Percentiles rank a stretch among this genome's conserved stretches.
Conservation (phyloP, 2,113 vertebrate genomes). For the Hymenochirus boettgeri region DNA sequence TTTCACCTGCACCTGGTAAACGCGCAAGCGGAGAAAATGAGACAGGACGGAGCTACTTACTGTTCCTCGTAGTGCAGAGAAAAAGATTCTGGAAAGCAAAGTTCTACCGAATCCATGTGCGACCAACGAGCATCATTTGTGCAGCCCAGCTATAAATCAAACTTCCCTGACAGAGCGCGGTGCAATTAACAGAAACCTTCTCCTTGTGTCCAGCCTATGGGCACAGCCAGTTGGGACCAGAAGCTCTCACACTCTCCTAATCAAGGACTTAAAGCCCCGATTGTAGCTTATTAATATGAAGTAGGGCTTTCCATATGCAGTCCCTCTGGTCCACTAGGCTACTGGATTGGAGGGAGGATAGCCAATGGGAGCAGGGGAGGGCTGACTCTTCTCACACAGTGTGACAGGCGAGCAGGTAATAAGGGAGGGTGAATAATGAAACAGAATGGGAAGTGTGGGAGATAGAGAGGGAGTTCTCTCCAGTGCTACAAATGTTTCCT, state of each 20-base stretch:
- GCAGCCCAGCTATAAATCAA: conserved; percentile 83
- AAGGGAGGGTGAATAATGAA: conserved; percentile 49
- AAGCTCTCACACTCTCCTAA: conserved; percentile 91
- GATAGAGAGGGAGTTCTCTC: conserved; percentile 42
- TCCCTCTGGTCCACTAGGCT: conserved; percentile 71
- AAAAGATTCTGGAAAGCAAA: conserved; percentile 93
- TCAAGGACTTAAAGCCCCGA: conserved; percentile 98
- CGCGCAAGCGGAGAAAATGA: conserved; percentile 40
- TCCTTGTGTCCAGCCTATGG: conserved; percentile 69
- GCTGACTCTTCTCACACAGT: conserved; percentile 58
- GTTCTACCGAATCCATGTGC: conserved; percentile 99
- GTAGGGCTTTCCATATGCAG: conserved; percentile 86
- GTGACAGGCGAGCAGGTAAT: conserved; percentile 62
- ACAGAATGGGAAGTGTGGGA: conserved; percentile 58
- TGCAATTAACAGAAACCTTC: conserved; percentile 81
- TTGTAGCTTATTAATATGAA: conserved; percentile 98
- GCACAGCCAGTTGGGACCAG: conserved; percentile 86
- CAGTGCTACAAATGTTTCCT: conserved; percentile 30
- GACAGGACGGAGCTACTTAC: conserved; percentile 82
- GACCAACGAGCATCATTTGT: conserved; percentile 83
- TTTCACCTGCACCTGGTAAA: conserved; percentile 19
- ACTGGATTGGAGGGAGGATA: conserved; percentile 74
- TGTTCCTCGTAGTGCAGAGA: conserved; percentile 98
- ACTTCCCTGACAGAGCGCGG: conserved; percentile 80
- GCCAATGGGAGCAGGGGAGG: conserved; percentile 79